Evolutionary conservation across 1,140 invertebrate genomes (phyloP), one percentile per base, ranked within the genome.

Genomic region (Drosophila sp.): DNA sequence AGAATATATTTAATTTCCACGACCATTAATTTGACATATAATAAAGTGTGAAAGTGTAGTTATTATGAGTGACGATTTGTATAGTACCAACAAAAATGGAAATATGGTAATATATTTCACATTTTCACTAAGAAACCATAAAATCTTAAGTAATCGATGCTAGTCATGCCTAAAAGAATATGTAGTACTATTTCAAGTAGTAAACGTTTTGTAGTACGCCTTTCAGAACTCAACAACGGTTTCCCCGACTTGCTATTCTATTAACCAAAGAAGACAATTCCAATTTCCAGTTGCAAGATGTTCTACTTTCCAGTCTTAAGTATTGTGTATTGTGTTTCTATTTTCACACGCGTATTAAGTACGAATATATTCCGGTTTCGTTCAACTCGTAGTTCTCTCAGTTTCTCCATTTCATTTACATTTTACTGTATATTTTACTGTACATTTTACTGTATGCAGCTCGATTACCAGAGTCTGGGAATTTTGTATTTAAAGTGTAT

Each of bases 401-500:
- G n/a, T 61, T 40, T 25, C 7, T n/a, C 8, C 34, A 45, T 45
- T 27, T 57, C 9, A 14, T 38, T 50, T 50, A 34, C 34, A 21
- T 51, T 50, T 34, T 9, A 32, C 46, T 16, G 21, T 21, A 21
- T 21, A n/a, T n/a, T n/a, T n/a, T n/a, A 40, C 14, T 38, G 50
- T 50, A 34, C 34, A 21, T 51, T 50, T 34, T 9, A 32, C 46
- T 16, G 21, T 21, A 21, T 21, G 21, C 21, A 21, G 21, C 21
- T 21, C 4, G 1, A 21, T 21, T 21, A 21, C 1, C 21, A 21
- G 21, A 21, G 46, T 18, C 58, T 48, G 57, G 48, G 43, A 54
- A 32, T 48, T 71, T 46, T 71, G 58, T 71, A 64, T 71, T 63
- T 40, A 16, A 50, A n/a, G 32, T 41, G 27, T 62, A 38, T 62